Percentiles rank a stretch among this genome's conserved stretches.
phyloP scores from a whole-genome alignment of 2,797 vertebrate species.

The Hippopotamyrus pictus region DNA sequence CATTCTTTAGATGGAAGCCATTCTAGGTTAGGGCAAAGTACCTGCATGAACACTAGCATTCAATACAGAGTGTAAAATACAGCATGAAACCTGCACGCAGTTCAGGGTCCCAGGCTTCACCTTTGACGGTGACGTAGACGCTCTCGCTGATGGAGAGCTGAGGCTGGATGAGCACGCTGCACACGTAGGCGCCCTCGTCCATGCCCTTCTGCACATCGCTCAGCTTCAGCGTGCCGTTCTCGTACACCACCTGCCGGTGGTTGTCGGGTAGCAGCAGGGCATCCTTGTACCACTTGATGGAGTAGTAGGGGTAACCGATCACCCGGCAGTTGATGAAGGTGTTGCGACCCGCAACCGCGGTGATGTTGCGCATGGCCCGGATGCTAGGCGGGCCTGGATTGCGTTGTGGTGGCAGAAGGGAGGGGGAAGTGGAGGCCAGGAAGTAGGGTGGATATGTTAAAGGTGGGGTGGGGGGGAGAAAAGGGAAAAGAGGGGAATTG shows the following conservation, averaged over 20 bases:
- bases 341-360: slow-evolving; percentile 89
- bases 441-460: neutral
- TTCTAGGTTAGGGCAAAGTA: neutral
- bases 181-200: slow-evolving; percentile 93
- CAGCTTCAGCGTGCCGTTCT: slow-evolving; percentile 92
- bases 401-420: neutral
- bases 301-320: slow-evolving; percentile 96
- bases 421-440: slow-evolving; percentile 42
- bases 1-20: neutral
- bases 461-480: slow-evolving; percentile 26
- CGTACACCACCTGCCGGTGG: slow-evolving; percentile 95
- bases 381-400: slow-evolving; percentile 82
- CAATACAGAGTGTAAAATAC: neutral
- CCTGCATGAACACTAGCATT: neutral
- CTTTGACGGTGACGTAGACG: slow-evolving; percentile 92
- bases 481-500: neutral
- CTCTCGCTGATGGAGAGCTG: slow-evolving; percentile 96
- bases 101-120: slow-evolving; percentile 44
- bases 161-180: slow-evolving; percentile 94
- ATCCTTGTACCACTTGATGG: slow-evolving; percentile 98
- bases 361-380: slow-evolving; percentile 90
- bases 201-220: slow-evolving; percentile 95
- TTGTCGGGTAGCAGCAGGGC: slow-evolving; percentile 88
- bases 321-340: slow-evolving; percentile 95
- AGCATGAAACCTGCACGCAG: neutral